Conservation (phyloP, 2,888 invertebrate genomes). For the Tinea trinotella region DNA sequence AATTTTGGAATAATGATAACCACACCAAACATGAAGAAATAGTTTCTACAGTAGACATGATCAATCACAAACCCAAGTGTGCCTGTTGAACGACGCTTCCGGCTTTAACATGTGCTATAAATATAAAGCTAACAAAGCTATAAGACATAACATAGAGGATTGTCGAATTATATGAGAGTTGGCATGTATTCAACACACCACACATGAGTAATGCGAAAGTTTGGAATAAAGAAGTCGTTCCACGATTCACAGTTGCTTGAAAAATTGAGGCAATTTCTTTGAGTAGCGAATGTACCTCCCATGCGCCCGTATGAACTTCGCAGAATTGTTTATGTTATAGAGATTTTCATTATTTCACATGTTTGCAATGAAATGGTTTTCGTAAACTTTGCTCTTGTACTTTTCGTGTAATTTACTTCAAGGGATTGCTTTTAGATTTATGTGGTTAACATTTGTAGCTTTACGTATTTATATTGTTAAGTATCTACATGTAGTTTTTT, state of each 20-base stretch:
- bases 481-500: no score
- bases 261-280: constrained; percentile 19
- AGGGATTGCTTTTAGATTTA: neutral
- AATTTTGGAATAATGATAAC: no score
- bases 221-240: constrained; percentile 19
- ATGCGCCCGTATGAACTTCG: neutral
- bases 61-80: neutral
- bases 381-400: neutral
- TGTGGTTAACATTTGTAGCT: neutral
- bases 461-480: no score
- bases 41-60: neutral
- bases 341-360: constrained; percentile 4
- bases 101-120: neutral
- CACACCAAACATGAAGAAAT: no score
- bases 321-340: constrained; percentile 8
- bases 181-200: constrained; percentile 17
- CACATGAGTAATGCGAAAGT: constrained; percentile 19
- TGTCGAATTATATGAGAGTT: constrained; percentile 15
- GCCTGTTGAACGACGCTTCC: constrained; percentile 3
- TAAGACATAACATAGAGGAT: neutral
- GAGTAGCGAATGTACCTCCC: constrained; percentile 13
- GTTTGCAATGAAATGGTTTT: neutral
- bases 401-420: neutral
- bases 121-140: neutral
- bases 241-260: constrained; percentile 16